Base-by-base conservation (phyloP, 2,888 invertebrate species). In the Drosophila infuscata region DNA sequence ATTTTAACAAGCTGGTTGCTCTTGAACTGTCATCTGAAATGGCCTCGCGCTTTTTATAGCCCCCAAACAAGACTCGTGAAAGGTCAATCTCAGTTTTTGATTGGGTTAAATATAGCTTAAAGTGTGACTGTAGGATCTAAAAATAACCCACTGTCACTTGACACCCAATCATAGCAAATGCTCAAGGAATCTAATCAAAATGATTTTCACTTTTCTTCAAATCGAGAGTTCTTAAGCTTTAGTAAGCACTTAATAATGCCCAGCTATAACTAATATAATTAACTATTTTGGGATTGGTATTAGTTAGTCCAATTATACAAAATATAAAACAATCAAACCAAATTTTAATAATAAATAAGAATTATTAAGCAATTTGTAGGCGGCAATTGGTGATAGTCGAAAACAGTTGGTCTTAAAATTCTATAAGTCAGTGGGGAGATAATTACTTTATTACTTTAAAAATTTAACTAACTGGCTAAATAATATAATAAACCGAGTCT, bases 31-130 rank as follows among this genome's bases (percentile, higher is more conserved):
- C 20, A 20, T 41, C 4, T 48, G 33, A 33, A 56, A 30, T 29
- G 41, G 36, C 46, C 57, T n/a, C 29, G 51, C 38, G 38, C 60
- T 46, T 77, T 79, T 79, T 82, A 79, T 82, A 79, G 71, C 49
- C 56, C 53, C 66, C 56, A 51, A 29, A 30, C 54, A 54, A 56
- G 53, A 41, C 60, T 38, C 17, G 32, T 11, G 46, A 65, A 25
- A 38, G 51, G 30, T 51, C 58, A 76, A 20, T 38, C 33, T 29
- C 17, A 11, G 12, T 29, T 43, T 65, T 65, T 70, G 72, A 83
- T 80, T 82, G 70, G 56, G 29, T 66, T 78, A 80, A 78, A 84
- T 82, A 80, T 78, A 84, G 69, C 69, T 68, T 61, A 49, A 62
- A 62, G 72, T 76, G 56, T 49, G 53, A 54, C 48, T 46, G 36